phyloP scores from a whole-genome alignment of 1,140 invertebrate species.

The Drosophila funebris region DNA sequence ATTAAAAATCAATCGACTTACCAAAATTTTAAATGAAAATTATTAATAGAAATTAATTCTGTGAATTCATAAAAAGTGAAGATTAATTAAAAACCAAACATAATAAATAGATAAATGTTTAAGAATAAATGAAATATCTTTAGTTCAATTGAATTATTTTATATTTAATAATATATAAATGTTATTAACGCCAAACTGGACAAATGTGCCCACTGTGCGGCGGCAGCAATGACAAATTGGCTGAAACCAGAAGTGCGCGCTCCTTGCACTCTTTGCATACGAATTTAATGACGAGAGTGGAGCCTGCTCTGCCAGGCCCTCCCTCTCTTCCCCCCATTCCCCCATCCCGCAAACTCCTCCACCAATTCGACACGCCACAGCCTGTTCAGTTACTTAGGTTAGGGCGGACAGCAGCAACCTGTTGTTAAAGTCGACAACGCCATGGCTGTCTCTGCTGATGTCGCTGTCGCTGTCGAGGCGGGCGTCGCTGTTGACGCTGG shows the following conservation, averaged over 20 bases:
- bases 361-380: neutral
- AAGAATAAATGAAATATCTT: no score
- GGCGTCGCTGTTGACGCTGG: neutral
- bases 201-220: neutral
- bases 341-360: neutral
- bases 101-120: no score
- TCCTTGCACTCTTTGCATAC: slow-evolving; percentile 56
- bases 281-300: slow-evolving; percentile 30
- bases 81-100: no score
- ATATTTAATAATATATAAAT: no score
- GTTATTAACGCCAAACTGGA: neutral
- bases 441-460: slow-evolving; percentile 10
- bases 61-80: no score
- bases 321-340: neutral
- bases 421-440: slow-evolving; percentile 38
- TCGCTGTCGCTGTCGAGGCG: slow-evolving; percentile 22
- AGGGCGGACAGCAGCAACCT: slow-evolving; percentile 59
- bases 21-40: no score
- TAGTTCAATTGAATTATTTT: no score
- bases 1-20: no score
- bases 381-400: slow-evolving; percentile 23
- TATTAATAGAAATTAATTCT: no score
- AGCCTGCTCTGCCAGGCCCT: neutral
- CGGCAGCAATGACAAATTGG: slow-evolving; percentile 50
- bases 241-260: slow-evolving; percentile 49